Base-by-base conservation (phyloP, 2,888 invertebrate genomes). In the Zygogramma bicolorata region DNA sequence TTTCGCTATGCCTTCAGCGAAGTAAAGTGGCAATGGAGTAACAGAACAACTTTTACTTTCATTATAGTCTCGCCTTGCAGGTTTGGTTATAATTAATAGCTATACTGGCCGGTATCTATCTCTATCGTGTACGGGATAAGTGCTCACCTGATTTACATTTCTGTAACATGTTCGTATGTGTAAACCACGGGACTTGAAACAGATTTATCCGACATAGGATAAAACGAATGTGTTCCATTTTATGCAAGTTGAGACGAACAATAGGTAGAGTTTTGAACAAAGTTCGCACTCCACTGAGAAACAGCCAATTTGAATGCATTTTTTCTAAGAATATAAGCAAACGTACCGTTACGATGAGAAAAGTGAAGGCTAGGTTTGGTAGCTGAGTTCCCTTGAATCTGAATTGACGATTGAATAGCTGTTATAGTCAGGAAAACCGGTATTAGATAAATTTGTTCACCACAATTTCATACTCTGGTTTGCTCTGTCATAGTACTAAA, bases 31-130 rank as follows among this genome's bases (percentile, higher is more conserved):
- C 80, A 78, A 79, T 77, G 79, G 77, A 73, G 77, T 75, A 79
- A 79, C 73, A 77, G 76, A 77, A 79, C 79, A 79, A 80, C 79
- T 80, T 80, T 79, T 80, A 80, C 79, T 80, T 79, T 80, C 71
- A 34, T 74, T 74, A 34, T 61, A 68, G 65, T 70, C 73, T 72
- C 65, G 63, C 65, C 65, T 65, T 69, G 66, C 72, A 69, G 72
- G 72, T 72, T 69, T 46, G 72, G 72, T 65, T 61, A 57, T 58
- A 65, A 60, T 65, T 72, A 68, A 42, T 18, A 49, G 63, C 4
- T 40, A 46, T 46, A n/a, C 53, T 53, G 25, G 7, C 25, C 53
- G 22, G 13, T 25, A 25, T 53, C 53, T 53, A 53, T 25, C 53
- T 13, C 53, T 53, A 53, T n/a, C 13, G 46, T 20, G 46, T 46